phyloP scores from a whole-genome alignment of 2,797 vertebrate genomes.

The Coracias cyanogaster region DNA sequence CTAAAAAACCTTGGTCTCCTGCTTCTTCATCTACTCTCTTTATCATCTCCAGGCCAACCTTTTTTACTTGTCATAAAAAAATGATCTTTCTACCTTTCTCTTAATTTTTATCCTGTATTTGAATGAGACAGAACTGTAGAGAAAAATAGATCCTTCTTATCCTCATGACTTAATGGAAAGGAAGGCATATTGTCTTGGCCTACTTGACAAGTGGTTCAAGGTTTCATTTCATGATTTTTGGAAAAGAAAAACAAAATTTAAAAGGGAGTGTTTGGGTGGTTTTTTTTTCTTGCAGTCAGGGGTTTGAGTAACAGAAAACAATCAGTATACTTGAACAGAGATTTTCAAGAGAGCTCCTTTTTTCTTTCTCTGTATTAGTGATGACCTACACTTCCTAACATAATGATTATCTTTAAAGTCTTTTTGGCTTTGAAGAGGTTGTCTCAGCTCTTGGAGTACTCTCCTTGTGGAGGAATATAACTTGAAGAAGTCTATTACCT shows the following conservation, averaged over 20 bases:
- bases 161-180: constrained; percentile 35
- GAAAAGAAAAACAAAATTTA: constrained; percentile 14
- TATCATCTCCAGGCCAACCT: neutral
- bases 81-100: neutral
- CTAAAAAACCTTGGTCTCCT: neutral
- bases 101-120: constrained; percentile 9
- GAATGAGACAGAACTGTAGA: constrained; percentile 32
- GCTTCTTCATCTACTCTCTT: constrained; percentile 1
- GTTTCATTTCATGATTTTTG: constrained; percentile 57
- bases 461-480: constrained; percentile 64
- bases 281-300: neutral
- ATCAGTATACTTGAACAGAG: constrained; percentile 9
- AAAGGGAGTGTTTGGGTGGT: neutral
- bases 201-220: constrained; percentile 59
- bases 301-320: constrained; percentile 66
- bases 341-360: constrained; percentile 25
- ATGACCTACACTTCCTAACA: constrained; percentile 61
- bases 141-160: constrained; percentile 50
- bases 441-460: constrained; percentile 65
- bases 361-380: constrained; percentile 57
- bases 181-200: constrained; percentile 53
- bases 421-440: constrained; percentile 72
- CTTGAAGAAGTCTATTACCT: constrained; percentile 66
- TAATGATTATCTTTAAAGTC: constrained; percentile 74
- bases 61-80: neutral